Percentiles rank a stretch among this genome's conserved stretches.
Evolutionary conservation across 2,113 vertebrate genomes (phyloP).

Genomic region (Muntiacus reevesi): DNA sequence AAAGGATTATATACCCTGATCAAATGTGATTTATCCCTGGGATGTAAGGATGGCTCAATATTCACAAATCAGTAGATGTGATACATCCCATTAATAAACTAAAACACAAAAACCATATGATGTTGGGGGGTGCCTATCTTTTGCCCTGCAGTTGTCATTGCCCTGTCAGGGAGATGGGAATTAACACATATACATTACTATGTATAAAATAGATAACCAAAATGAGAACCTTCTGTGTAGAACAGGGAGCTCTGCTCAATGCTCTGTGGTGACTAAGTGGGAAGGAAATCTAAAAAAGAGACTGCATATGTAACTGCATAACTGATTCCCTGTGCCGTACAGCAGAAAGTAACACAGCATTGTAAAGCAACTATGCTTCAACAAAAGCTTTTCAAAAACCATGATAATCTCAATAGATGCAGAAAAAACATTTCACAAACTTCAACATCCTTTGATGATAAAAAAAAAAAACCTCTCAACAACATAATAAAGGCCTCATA

Average conservation of each 20-base stretch:
- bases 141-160: too few species aligned
- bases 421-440: background rate
- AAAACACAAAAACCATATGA: too few species aligned
- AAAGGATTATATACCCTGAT: too few species aligned
- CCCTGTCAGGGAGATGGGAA: too few species aligned
- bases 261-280: background rate
- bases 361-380: background rate
- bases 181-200: background rate
- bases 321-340: background rate
- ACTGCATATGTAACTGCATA: background rate
- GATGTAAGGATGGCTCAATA: too few species aligned
- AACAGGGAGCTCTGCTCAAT: background rate
- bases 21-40: too few species aligned
- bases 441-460: background rate
- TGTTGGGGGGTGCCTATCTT: too few species aligned
- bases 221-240: background rate
- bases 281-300: background rate
- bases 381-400: background rate
- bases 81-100: too few species aligned
- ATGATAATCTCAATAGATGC: background rate
- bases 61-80: too few species aligned
- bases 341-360: background rate
- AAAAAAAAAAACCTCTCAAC: background rate
- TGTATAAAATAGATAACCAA: background rate
- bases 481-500: background rate